Base-by-base conservation (phyloP, 2,888 invertebrate genomes). In the Halictus ligatus region DNA sequence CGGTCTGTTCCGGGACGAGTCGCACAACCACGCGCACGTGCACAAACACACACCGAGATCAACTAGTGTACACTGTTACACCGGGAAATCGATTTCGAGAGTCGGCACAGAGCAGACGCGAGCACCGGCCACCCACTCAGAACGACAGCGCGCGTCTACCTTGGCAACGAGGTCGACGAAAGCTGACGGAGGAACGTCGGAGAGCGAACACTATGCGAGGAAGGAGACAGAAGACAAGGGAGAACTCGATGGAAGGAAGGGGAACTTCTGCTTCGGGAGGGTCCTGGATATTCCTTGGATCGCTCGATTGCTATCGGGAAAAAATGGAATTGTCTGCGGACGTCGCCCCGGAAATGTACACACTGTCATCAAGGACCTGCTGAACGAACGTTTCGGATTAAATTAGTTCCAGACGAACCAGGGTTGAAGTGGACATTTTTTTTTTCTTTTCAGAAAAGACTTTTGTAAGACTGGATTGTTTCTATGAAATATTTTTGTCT, bases 81-180 rank as follows among this genome's bases (percentile, higher is more conserved):
- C 29, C 64, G 67, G 67, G 8, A 67, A 67, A 67, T 67, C 67
- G 67, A 67, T 67, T 29, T 35, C 21, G 1, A 8, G 29, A 15
- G 29, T 6, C 15, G 7, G 29, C 64, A 29, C 25, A 29, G 64
- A 64, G 48, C 54, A 73, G 35, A 75, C 64, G 75, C 80, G 48
- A 50, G 67, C 60, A 78, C 48, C 81, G 81, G 83, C 83, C 83
- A 86, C 78, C 78, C 85, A 81, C 85, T 76, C 84, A 87, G 89
- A 88, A 90, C 88, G 89, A 91, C 88, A 89, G 85, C 88, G 89
- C 81, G 80, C 87, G 85, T 87, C 86, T 80, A 85, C 90, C 87
- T 88, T 83, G 84, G 89, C 91, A 93, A 92, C 91, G 91, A 91
- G 92, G 92, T 93, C 92, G 92, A 92, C 89, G 91, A 90, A 85